Conservation (phyloP, 1,140 invertebrate genomes). For the Drosophila seguyi region DNA sequence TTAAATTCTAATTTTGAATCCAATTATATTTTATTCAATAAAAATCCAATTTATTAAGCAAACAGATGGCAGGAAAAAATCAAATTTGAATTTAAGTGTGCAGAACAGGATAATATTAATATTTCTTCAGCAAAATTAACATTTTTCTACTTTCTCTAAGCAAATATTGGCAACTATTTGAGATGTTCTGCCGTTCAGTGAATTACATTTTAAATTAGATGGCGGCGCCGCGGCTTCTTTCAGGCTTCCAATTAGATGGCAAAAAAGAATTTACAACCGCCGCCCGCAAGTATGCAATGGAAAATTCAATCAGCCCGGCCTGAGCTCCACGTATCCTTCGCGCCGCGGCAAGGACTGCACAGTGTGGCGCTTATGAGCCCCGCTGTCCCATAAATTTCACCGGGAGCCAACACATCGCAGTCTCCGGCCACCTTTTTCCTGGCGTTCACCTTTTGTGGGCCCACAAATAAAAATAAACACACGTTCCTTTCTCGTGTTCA, state of each 20-base stretch:
- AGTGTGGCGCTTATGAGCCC: conserved; percentile 67
- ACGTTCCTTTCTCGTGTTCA: conserved; percentile 62
- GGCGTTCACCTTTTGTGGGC: conserved; percentile 46
- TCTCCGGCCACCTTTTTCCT: conserved; percentile 16
- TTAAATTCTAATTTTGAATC: background rate
- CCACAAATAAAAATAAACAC: conserved; percentile 76
- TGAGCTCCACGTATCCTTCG: conserved; percentile 14
- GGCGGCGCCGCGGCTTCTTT: background rate
- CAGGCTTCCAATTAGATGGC: conserved; percentile 44
- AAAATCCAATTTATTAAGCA: background rate
- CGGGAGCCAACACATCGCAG: conserved; percentile 16
- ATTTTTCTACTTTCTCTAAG: too few species aligned
- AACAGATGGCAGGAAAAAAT: conserved; percentile 3
- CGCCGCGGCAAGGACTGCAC: conserved; percentile 12
- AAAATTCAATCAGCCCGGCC: conserved; percentile 70
- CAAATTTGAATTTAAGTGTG: background rate
- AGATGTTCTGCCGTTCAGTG: conserved; percentile 10
- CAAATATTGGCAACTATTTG: conserved; percentile 9
- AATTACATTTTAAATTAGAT: conserved; percentile 27
- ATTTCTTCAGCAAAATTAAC: background rate
- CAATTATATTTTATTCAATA: background rate
- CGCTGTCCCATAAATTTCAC: conserved; percentile 64
- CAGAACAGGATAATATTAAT: background rate
- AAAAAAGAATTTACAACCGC: conserved; percentile 20
- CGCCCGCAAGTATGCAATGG: conserved; percentile 38